These are phyloP conservation scores for Dinomys branickii DNA, from an alignment of 2,113 vertebrate species.

Conservation along the genomic window DNA sequence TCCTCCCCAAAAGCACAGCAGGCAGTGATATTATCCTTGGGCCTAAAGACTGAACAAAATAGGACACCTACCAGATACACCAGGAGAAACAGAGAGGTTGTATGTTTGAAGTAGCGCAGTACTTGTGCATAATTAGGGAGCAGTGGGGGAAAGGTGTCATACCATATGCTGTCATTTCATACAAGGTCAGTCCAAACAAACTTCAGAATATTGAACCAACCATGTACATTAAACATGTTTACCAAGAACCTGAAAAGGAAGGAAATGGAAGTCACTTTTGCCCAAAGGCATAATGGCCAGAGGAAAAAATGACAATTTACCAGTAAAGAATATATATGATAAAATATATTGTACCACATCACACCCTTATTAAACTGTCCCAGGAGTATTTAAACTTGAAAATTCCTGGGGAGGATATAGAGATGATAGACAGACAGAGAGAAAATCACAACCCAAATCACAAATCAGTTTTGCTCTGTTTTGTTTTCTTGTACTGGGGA, in stretches of 20 bases:
- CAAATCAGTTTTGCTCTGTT: neutral
- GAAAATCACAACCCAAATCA: neutral
- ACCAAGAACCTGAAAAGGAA: neutral
- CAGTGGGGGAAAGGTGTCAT: neutral
- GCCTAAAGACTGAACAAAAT: neutral
- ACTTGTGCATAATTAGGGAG: neutral
- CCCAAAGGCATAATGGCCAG: neutral
- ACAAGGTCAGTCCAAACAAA: neutral
- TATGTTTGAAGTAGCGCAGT: neutral
- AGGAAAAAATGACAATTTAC: constrained; percentile 57
- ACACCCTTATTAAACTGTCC: neutral
- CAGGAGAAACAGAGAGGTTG: neutral
- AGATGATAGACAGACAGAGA: neutral
- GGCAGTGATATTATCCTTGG: neutral
- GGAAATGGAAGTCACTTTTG: constrained; percentile 21
- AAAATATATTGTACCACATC: neutral
- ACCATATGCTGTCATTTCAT: neutral
- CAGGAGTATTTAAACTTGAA: neutral
- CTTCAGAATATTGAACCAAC: neutral
- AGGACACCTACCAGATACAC: neutral
- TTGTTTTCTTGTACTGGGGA: neutral
- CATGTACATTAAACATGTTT: neutral
- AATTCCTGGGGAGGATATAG: neutral
- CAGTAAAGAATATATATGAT: neutral
- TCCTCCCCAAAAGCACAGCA: neutral